A percentile compares a stretch with the other conserved stretches of the same genome.
Evolutionary conservation across 1,140 invertebrate species (phyloP).

Genomic region (Asobara japonica): DNA sequence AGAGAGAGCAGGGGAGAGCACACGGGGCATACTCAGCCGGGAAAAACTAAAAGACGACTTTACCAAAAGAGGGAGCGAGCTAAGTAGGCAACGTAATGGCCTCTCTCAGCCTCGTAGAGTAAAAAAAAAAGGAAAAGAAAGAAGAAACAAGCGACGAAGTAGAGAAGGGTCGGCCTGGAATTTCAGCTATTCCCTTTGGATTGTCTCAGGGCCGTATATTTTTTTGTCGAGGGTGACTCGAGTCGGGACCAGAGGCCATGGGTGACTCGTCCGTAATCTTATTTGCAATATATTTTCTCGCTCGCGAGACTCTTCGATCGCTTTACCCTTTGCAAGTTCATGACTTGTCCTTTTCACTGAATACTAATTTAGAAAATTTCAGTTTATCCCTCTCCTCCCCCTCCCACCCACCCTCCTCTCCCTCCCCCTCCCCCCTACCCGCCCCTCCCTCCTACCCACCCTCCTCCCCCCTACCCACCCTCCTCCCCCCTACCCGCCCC

Average conservation of each 20-base stretch:
- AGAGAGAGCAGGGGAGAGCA: background rate
- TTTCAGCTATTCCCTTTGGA: constrained; percentile 59
- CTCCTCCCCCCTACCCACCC: too few species aligned
- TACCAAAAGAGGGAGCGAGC: constrained; percentile 29
- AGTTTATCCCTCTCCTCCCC: background rate
- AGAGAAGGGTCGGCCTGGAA: constrained; percentile 52
- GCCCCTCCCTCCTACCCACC: too few species aligned
- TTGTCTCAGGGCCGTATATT: constrained; percentile 57
- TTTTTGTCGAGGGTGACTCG: constrained; percentile 50
- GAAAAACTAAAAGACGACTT: constrained; percentile 31
- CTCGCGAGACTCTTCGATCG: constrained; percentile 23
- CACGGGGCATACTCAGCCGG: background rate
- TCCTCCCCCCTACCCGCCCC: too few species aligned
- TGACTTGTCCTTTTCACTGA: background rate
- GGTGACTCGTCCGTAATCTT: constrained; percentile 50
- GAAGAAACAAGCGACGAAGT: constrained; percentile 19
- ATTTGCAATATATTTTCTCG: constrained; percentile 61
- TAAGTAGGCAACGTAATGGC: constrained; percentile 53
- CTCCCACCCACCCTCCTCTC: too few species aligned
- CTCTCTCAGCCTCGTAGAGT: constrained; percentile 26
- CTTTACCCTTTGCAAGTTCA: background rate
- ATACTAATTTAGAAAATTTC: constrained; percentile 1
- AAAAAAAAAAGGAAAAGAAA: constrained; percentile 32
- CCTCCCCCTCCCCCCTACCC: too few species aligned
- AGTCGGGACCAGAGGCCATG: constrained; percentile 23